Evolutionary conservation across 2,888 invertebrate genomes (phyloP).

Genomic region (Sphaerophoria rueppellii): DNA sequence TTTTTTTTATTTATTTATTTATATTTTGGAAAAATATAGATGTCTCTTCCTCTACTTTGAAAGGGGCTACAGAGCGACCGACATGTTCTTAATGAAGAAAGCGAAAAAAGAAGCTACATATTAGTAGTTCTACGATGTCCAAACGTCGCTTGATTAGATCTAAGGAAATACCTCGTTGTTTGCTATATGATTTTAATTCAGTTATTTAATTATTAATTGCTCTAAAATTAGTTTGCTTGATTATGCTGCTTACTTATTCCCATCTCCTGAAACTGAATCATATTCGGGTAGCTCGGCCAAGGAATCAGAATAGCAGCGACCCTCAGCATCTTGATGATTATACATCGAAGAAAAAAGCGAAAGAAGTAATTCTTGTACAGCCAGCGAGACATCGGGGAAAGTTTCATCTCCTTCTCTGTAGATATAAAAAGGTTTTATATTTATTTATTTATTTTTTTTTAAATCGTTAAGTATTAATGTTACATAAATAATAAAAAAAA

Average conservation of each 20-base stretch:
- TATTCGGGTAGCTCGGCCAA: conserved; percentile 96
- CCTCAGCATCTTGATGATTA: conserved; percentile 98
- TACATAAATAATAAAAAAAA: too few relatives aligned
- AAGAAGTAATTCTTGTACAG: conserved; percentile 94
- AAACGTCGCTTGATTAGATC: too few relatives aligned
- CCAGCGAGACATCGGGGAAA: conserved; percentile 93
- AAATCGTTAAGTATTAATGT: too few relatives aligned
- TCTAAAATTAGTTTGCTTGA: neutral
- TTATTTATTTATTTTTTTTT: too few relatives aligned
- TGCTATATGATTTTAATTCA: conserved; percentile 78
- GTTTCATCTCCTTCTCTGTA: conserved; percentile 89
- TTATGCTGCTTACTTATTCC: conserved; percentile 83
- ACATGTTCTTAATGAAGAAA: too few relatives aligned
- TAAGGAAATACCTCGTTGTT: conserved; percentile 92
- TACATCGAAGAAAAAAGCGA: conserved; percentile 96
- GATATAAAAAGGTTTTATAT: too few relatives aligned
- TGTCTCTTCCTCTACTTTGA: too few relatives aligned
- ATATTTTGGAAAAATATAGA: too few relatives aligned
- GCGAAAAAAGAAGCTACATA: too few relatives aligned
- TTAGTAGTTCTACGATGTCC: too few relatives aligned
- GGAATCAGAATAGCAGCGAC: conserved; percentile 97
- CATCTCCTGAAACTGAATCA: conserved; percentile 87
- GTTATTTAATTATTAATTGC: neutral
- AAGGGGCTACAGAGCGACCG: too few relatives aligned
- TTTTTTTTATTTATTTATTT: too few relatives aligned